phyloP scores from a whole-genome alignment of 1,140 invertebrate species.

The Zaprionus davidi region DNA sequence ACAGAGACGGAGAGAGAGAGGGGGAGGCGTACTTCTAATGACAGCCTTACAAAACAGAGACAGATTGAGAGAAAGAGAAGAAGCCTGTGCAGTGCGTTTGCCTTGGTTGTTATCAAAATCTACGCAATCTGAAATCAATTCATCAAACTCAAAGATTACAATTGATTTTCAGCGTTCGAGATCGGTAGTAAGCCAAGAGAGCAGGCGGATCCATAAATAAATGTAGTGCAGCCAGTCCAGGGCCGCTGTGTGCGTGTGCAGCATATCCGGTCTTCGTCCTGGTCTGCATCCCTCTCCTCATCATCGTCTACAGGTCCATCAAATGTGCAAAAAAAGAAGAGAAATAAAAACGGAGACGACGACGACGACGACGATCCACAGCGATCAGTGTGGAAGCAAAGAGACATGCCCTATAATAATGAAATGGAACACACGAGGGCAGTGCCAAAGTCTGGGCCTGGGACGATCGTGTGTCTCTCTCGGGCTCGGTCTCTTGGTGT shows the following conservation, averaged over 20 bases:
- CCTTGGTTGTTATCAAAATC: conserved; percentile 59
- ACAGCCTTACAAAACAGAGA: conserved; percentile 32
- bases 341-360: conserved; percentile 13
- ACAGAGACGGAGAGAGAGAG: background rate
- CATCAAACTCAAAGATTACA: conserved; percentile 80
- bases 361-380: conserved; percentile 7
- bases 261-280: conserved; percentile 67
- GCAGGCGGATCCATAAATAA: conserved; percentile 79
- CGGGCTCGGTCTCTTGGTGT: conserved; percentile 19
- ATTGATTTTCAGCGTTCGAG: conserved; percentile 63
- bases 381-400: conserved; percentile 6
- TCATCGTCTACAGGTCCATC: conserved; percentile 31
- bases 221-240: conserved; percentile 68
- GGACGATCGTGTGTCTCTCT: conserved; percentile 17
- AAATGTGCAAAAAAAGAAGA: conserved; percentile 59
- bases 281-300: background rate
- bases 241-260: conserved; percentile 62
- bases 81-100: background rate
- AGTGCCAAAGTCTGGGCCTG: conserved; percentile 17
- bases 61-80: conserved; percentile 1
- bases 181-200: conserved; percentile 12
- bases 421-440: conserved; percentile 50
- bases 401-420: conserved; percentile 75
- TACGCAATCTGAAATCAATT: conserved; percentile 74
- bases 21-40: conserved; percentile 37